phyloP scores from a whole-genome alignment of 1,140 invertebrate species.

The Drosophila ogumai region DNA sequence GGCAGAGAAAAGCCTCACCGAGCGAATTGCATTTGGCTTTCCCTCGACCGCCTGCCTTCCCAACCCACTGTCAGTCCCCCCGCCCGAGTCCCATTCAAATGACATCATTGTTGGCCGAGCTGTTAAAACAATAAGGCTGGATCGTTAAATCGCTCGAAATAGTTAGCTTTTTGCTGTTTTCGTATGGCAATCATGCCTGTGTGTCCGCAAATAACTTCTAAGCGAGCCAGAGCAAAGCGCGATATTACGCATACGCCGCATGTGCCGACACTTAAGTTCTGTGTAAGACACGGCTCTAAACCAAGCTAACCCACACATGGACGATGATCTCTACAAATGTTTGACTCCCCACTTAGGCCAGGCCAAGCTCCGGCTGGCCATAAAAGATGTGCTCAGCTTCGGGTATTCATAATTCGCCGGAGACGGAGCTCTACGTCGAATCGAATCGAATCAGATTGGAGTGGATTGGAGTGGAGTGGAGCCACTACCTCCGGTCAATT shows the following conservation, averaged over 20 bases:
- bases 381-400: constrained; percentile 50
- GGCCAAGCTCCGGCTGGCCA: constrained; percentile 2
- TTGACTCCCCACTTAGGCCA: constrained; percentile 64
- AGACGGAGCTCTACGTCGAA: constrained; percentile 1
- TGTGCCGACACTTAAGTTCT: constrained; percentile 71
- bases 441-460: constrained; percentile 4
- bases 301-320: constrained; percentile 58
- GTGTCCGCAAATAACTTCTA: constrained; percentile 40
- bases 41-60: neutral
- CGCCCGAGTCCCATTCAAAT: constrained; percentile 23
- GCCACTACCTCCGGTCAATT: constrained; percentile 44
- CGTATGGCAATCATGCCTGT: constrained; percentile 61
- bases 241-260: constrained; percentile 72
- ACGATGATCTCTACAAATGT: constrained; percentile 52
- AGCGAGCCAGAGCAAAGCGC: constrained; percentile 32
- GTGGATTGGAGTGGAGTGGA: constrained; percentile 1
- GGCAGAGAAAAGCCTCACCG: constrained; percentile 15
- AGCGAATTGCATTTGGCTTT: constrained; percentile 43
- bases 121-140: constrained; percentile 32
- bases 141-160: constrained; percentile 60
- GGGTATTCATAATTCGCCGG: constrained; percentile 61
- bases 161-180: constrained; percentile 50
- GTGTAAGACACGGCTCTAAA: constrained; percentile 47
- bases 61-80: neutral
- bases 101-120: constrained; percentile 62